phyloP scores from a whole-genome alignment of 2,113 vertebrate species.

The Guaruba guarouba region DNA sequence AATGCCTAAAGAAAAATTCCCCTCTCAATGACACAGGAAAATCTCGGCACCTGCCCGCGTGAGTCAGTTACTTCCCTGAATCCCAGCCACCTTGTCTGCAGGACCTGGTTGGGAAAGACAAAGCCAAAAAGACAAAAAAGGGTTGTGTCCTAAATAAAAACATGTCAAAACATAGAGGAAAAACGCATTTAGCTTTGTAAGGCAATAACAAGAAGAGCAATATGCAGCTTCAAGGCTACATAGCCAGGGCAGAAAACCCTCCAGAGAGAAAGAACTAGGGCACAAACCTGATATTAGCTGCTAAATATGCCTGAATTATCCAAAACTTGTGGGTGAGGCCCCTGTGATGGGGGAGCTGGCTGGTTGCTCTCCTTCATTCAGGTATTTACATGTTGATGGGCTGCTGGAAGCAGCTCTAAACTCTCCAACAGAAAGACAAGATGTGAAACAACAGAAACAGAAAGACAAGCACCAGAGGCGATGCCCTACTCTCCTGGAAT shows the following conservation, averaged over 20 bases:
- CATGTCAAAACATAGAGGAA: background rate
- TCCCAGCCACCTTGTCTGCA: background rate
- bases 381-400: background rate
- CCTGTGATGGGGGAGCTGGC: background rate
- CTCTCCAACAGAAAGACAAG: background rate
- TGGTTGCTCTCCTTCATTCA: background rate
- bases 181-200: background rate
- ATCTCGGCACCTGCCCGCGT: background rate
- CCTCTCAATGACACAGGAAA: background rate
- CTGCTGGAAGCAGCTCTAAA: background rate
- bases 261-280: slow-evolving; percentile 13
- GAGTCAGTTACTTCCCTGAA: slow-evolving; percentile 16
- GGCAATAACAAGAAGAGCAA: background rate
- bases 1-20: slow-evolving; percentile 25
- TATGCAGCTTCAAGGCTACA: background rate
- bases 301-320: background rate
- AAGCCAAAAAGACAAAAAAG: background rate
- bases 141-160: background rate
- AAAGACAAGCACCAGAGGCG: background rate
- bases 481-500: background rate
- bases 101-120: background rate
- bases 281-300: background rate
- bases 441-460: background rate
- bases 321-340: background rate
- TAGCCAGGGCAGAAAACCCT: slow-evolving; percentile 11